Conservation (phyloP, 2,113 vertebrate genomes). For the Melanostigma gelatinosum region DNA sequence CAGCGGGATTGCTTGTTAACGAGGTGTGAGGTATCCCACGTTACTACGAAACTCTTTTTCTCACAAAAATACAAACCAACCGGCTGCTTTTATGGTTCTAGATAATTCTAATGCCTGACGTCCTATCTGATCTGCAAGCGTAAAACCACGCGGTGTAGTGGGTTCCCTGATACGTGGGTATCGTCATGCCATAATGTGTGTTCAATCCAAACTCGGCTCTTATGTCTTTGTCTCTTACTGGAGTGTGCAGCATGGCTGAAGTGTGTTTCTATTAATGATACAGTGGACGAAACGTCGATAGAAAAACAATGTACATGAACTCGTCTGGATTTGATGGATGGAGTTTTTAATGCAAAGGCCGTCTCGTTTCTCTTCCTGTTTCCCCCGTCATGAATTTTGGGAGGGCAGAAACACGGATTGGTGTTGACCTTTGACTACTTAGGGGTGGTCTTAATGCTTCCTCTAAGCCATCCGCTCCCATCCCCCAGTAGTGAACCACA, state of each 20-base stretch:
- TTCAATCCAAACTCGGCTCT: conserved; percentile 62
- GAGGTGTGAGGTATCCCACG: conserved; percentile 70
- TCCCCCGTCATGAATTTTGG: conserved; percentile 52
- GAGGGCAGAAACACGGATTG: conserved; percentile 57
- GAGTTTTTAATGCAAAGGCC: conserved; percentile 71
- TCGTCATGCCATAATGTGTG: conserved; percentile 66
- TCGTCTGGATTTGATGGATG: conserved; percentile 67
- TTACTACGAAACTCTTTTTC: conserved; percentile 66
- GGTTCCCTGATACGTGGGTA: conserved; percentile 44
- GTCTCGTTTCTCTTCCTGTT: conserved; percentile 67
- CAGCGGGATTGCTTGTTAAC: conserved; percentile 75
- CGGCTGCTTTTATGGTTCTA: conserved; percentile 78
- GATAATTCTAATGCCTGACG: conserved; percentile 65
- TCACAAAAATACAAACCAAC: conserved; percentile 70
- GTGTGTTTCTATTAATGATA: conserved; percentile 75
- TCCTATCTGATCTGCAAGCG: conserved; percentile 54
- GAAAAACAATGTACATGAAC: conserved; percentile 64
- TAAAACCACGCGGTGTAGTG: conserved; percentile 50
- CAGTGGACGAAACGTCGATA: conserved; percentile 47
- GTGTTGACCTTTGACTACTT: conserved; percentile 73
- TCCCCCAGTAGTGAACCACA: conserved; percentile 70
- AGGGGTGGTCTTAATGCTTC: conserved; percentile 79
- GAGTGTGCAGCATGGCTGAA: conserved; percentile 75
- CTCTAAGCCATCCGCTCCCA: conserved; percentile 78
- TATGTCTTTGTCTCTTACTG: conserved; percentile 68